phyloP scores from a whole-genome alignment of 2,113 vertebrate species.

The Eubucco bourcierii region DNA sequence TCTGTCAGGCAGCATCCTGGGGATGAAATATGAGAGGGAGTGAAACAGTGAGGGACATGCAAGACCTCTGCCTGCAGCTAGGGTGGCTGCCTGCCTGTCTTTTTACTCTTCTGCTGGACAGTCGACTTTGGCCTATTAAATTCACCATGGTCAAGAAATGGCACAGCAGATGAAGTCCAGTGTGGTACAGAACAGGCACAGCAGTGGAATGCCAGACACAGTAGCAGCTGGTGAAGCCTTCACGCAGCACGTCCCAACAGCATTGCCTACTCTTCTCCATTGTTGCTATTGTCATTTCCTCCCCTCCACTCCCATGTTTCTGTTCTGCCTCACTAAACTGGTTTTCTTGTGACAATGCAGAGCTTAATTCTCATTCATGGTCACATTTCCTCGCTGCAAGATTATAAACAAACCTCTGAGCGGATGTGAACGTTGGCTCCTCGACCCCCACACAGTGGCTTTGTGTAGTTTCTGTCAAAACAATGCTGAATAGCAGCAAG shows the following conservation, averaged over 20 bases:
- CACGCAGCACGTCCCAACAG: not conserved
- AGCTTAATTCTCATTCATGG: constrained; percentile 18
- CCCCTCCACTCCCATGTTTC: rapidly evolving
- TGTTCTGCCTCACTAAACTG: not conserved
- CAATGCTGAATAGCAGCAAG: constrained; percentile 30
- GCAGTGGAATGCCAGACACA: not conserved
- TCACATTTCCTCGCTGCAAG: not conserved
- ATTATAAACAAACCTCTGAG: constrained; percentile 7
- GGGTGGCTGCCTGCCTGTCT: not conserved
- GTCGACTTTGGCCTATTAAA: not conserved
- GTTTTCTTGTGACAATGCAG: not conserved
- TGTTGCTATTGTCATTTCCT: not conserved
- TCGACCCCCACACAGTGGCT: not conserved
- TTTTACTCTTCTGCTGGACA: rapidly evolving
- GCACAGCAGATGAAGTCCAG: not conserved
- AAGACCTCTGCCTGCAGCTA: not conserved
- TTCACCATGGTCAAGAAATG: not conserved
- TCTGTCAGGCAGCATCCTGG: not conserved
- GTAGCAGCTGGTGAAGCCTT: not conserved
- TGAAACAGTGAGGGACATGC: rapidly evolving
- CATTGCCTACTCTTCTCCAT: not conserved
- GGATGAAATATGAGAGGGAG: not conserved
- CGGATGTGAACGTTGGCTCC: not conserved
- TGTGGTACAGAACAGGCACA: not conserved
- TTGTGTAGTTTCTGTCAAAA: constrained; percentile 36